A percentile compares a stretch with the other conserved stretches of the same genome.
phyloP scores from a whole-genome alignment of 2,113 vertebrate species.

The Sylvilagus bachmani region DNA sequence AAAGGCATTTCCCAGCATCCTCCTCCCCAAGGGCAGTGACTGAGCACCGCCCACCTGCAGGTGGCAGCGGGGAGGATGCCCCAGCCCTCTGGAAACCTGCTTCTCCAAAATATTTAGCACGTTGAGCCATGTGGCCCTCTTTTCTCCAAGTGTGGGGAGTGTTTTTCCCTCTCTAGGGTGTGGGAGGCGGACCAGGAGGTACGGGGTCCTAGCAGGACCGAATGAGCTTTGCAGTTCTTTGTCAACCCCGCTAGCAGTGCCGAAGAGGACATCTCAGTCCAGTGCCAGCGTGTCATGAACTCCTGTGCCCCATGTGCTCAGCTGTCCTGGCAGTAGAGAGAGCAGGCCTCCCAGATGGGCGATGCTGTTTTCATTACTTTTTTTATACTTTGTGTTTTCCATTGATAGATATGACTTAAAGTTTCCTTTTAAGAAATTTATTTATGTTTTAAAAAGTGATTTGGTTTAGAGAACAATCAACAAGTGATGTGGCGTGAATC shows the following conservation, averaged over 20 bases:
- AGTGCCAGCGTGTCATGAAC: not conserved
- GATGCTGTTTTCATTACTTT: too few species aligned
- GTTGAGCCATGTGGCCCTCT: not conserved
- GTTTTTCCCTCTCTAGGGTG: not conserved
- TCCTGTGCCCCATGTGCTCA: not conserved
- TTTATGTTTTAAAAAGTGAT: constrained; percentile 40
- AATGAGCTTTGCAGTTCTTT: not conserved
- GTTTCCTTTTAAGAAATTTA: constrained; percentile 53
- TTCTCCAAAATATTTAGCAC: not conserved
- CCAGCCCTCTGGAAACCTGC: not conserved
- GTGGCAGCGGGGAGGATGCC: not conserved
- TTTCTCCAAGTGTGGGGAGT: not conserved
- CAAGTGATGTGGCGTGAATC: not conserved
- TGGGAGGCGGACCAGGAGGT: not conserved
- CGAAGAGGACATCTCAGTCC: not conserved
- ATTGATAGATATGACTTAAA: not conserved
- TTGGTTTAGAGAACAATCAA: constrained; percentile 16
- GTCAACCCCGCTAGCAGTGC: not conserved
- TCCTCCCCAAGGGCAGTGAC: not conserved
- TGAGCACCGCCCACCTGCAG: not conserved
- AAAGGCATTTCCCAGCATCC: constrained; percentile 60
- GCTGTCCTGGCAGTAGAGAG: not conserved
- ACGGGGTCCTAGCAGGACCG: not conserved
- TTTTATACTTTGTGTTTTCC: not conserved
- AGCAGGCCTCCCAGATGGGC: not conserved